These are phyloP conservation scores for Diplazon laetatorius DNA, from an alignment of 2,888 invertebrate species.

Conservation along the genomic window DNA sequence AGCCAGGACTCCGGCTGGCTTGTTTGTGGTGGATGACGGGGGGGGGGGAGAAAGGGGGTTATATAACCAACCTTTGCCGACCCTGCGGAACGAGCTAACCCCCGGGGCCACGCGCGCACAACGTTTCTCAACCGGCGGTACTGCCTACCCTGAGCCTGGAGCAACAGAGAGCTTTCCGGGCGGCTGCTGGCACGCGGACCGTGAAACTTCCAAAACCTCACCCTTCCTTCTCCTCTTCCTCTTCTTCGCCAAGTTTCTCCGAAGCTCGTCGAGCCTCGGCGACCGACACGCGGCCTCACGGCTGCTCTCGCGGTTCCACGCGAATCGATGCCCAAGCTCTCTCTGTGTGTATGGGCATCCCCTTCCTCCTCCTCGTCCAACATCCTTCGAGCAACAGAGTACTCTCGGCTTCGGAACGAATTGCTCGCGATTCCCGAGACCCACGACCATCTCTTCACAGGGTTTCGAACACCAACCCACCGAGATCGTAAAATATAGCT, in stretches of 20 bases:
- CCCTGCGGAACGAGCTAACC: not conserved
- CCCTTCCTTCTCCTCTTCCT: too few species aligned
- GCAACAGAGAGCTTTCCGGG: not conserved
- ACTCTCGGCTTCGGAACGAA: conserved; percentile 30
- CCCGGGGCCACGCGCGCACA: too few species aligned
- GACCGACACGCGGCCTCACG: conserved; percentile 51
- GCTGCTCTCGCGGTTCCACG: not conserved
- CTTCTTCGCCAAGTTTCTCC: too few species aligned
- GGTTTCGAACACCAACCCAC: not conserved
- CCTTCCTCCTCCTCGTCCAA: conserved; percentile 19
- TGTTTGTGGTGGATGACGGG: conserved; percentile 42
- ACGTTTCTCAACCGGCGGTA: not conserved
- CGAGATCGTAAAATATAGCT: conserved; percentile 14
- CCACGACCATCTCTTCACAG: not conserved
- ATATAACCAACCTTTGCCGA: too few species aligned
- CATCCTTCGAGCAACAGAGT: conserved; percentile 54
- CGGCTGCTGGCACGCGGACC: conserved; percentile 21
- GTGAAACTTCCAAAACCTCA: conserved; percentile 58
- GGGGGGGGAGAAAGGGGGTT: too few species aligned
- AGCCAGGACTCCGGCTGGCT: conserved; percentile 47
- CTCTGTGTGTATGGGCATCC: too few species aligned
- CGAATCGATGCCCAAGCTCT: conserved; percentile 51
- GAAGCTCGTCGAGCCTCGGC: conserved; percentile 37
- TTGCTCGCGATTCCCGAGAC: conserved; percentile 22
- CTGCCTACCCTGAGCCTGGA: not conserved